These are phyloP conservation scores for Sweltsa coloradensis DNA, from an alignment of 1,140 invertebrate species.

Conservation along the genomic window DNA sequence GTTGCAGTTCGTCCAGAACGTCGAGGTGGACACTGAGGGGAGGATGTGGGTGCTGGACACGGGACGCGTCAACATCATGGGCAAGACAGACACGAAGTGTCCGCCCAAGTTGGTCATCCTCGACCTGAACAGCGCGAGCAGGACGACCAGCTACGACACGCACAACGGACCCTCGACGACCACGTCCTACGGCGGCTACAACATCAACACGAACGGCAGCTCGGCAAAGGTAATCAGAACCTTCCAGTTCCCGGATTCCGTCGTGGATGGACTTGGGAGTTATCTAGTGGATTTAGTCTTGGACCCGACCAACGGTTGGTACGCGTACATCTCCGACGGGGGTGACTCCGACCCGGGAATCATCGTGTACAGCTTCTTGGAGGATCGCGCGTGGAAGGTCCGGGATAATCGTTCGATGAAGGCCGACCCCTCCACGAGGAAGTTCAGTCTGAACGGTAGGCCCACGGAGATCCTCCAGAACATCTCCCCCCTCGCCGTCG, in stretches of 20 bases:
- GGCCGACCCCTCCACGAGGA: conserved; percentile 35
- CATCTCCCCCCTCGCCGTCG: conserved; percentile 43
- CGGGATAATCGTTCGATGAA: conserved; percentile 46
- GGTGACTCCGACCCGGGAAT: conserved; percentile 50
- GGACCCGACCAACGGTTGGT: conserved; percentile 48
- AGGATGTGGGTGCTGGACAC: conserved; percentile 60
- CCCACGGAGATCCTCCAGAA: conserved; percentile 35
- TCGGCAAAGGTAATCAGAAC: conserved; percentile 32
- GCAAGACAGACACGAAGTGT: conserved; percentile 33
- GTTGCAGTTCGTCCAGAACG: conserved; percentile 53
- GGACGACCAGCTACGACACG: background rate
- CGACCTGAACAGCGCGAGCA: conserved; percentile 39
- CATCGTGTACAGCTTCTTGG: conserved; percentile 46
- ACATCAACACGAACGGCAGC: conserved; percentile 24
- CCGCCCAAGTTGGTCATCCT: conserved; percentile 52
- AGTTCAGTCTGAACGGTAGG: conserved; percentile 40
- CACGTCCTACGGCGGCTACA: background rate
- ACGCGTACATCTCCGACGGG: conserved; percentile 56
- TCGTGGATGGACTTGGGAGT: conserved; percentile 34
- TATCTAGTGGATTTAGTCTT: conserved; percentile 54
- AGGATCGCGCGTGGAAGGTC: conserved; percentile 52
- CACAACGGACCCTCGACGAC: no score
- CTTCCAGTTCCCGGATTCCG: conserved; percentile 39
- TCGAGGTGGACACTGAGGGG: conserved; percentile 52
- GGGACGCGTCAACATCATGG: conserved; percentile 36